Conservation (phyloP, 2,888 invertebrate species). For the Barypeithes pellucidus region DNA sequence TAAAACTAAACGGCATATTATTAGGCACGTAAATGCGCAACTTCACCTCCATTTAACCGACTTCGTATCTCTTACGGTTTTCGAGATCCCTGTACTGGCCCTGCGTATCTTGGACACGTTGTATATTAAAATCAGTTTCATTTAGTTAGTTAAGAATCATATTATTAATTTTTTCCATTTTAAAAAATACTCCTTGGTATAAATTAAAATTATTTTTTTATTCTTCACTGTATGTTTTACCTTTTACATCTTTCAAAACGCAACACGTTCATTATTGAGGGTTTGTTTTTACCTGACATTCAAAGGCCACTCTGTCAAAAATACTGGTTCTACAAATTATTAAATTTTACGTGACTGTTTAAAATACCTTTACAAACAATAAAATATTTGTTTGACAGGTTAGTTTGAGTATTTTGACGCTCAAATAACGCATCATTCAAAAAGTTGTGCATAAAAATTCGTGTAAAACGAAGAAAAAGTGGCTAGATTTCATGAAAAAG, state of each 20-base stretch:
- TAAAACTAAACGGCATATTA: no score
- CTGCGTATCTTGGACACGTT: no score
- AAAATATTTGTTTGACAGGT: constrained; percentile 43
- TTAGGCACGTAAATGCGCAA: no score
- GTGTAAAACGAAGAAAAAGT: background rate
- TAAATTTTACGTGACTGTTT: constrained; percentile 39
- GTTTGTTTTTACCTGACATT: constrained; percentile 32
- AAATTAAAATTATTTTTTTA: background rate
- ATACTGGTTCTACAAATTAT: constrained; percentile 20
- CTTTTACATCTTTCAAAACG: background rate
- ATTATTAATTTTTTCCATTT: background rate
- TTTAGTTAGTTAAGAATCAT: no score
- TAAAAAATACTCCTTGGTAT: background rate
- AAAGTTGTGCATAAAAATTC: constrained; percentile 20
- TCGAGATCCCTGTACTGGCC: no score
- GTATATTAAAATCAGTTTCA: no score
- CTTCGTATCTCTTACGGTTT: no score
- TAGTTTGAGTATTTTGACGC: constrained; percentile 45
- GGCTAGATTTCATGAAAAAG: background rate
- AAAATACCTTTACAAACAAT: constrained; percentile 37
- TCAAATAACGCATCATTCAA: constrained; percentile 19
- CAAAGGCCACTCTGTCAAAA: constrained; percentile 26
- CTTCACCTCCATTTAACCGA: no score
- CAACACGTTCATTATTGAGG: constrained; percentile 25
- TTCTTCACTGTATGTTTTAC: background rate